Base-by-base conservation (phyloP, 2,113 vertebrate genomes). In the Catharus bicknelli region DNA sequence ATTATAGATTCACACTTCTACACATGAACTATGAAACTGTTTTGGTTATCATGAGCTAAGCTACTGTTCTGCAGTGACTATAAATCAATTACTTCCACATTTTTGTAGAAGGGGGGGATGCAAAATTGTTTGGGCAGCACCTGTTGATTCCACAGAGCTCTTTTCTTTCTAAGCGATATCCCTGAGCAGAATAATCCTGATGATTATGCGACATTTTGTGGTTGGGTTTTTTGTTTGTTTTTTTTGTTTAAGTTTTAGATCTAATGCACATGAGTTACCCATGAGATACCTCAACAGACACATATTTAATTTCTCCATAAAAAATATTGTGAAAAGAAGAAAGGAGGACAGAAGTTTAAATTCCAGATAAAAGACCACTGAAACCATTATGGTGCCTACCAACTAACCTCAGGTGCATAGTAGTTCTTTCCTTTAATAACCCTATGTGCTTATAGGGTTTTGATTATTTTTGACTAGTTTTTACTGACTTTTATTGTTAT, bases 141-240 rank as follows among this genome's bases (percentile, higher is more conserved):
- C 7, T 55, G 7, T 13, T 59, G 13, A 20, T 64, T 61, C 21
- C 18, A 42, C 9, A 38, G 9, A 8, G 32, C 18, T 34, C 6
- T 25, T 9, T 55, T 61, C 23, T 63, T 80, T 62, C 25, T 57
- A 45, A 48, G 7, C 82, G 5, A 6, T 32, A n/a, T 42, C 74
- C 2, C 4, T 53, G 55, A 29, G 1, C 32, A n/a, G 15, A 45
- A 43, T 45, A 73, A 63, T 40, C 4, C 5, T 42, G 22, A 51
- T 30, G 6, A 43, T 7, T 22, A 29, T 7, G 34, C 5, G 9
- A 7, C 2, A 1, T 5, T n/a, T 57, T 66, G 14, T 42, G 29
- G 30, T 21, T 47, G 40, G 11, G 2, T 42, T 32, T 32, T 45
- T 30, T 25, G 9, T 38, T 47, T 22, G n/a, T 0, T 16, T 40